Evolutionary conservation across 2,113 vertebrate genomes (phyloP).

Genomic region (Melanerpes aurifrons): DNA sequence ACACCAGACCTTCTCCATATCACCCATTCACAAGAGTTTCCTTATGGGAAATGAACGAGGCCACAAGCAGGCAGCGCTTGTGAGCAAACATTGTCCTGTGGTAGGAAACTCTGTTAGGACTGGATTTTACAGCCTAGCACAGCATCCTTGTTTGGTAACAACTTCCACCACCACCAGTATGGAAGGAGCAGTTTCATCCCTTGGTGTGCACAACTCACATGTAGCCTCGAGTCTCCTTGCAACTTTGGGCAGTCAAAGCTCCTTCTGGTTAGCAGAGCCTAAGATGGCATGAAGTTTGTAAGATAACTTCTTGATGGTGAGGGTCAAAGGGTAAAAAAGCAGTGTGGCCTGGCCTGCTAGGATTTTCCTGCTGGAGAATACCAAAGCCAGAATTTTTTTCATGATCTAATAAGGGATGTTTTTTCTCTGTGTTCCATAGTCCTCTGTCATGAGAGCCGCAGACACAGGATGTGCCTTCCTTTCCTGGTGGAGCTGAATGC

Average conservation of each 20-base stretch:
- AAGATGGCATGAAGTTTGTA: background rate
- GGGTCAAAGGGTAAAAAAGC: background rate
- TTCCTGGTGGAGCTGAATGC: background rate
- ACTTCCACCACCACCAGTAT: no score
- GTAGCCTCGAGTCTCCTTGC: background rate
- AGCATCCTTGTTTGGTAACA: background rate
- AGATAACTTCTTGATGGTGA: background rate
- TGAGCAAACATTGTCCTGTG: background rate
- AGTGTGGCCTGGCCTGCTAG: background rate
- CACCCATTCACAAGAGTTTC: background rate
- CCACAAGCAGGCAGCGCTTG: background rate
- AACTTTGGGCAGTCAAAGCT: background rate
- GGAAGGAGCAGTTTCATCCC: background rate
- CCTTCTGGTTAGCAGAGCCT: background rate
- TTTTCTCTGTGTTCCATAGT: background rate
- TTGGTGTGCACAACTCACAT: background rate
- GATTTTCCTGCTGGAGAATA: background rate
- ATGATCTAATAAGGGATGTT: background rate
- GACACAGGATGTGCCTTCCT: background rate
- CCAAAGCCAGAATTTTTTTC: background rate
- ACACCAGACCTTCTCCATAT: background rate
- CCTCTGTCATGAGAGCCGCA: background rate
- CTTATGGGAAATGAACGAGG: background rate
- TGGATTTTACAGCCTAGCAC: background rate
- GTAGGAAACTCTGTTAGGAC: background rate